phyloP scores from a whole-genome alignment of 2,888 invertebrate species.

The Xestia rhomboidea region DNA sequence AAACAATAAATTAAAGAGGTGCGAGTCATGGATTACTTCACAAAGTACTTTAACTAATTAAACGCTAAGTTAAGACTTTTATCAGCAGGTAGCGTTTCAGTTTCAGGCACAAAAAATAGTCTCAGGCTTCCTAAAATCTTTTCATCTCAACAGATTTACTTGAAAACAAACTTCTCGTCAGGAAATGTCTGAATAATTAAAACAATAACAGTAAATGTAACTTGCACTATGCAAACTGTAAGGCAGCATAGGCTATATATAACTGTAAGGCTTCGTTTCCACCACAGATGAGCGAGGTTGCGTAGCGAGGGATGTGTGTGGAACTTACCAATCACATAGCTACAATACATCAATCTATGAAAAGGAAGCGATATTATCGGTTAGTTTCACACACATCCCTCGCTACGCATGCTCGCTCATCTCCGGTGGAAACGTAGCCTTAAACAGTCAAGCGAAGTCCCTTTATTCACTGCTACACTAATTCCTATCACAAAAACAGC shows the following conservation, averaged over 20 bases:
- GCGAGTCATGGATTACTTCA: slow-evolving; percentile 14
- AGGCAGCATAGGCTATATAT: too few relatives aligned
- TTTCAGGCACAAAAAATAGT: slow-evolving; percentile 11
- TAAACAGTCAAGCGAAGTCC: slow-evolving; percentile 43
- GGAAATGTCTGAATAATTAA: slow-evolving; percentile 40
- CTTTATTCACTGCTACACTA: slow-evolving; percentile 56
- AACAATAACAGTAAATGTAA: slow-evolving; percentile 33
- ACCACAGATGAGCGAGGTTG: too few relatives aligned
- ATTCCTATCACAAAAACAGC: slow-evolving; percentile 67
- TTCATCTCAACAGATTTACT: slow-evolving; percentile 20
- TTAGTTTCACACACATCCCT: too few relatives aligned
- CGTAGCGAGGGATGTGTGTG: too few relatives aligned
- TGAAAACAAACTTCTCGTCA: slow-evolving; percentile 16
- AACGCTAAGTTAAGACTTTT: slow-evolving; percentile 20
- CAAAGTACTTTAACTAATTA: slow-evolving; percentile 39
- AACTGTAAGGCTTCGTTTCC: not conserved
- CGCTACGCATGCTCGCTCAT: too few relatives aligned
- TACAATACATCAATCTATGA: too few relatives aligned
- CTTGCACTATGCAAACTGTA: not conserved
- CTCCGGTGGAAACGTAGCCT: too few relatives aligned
- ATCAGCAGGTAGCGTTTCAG: not conserved
- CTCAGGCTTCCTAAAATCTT: slow-evolving; percentile 9
- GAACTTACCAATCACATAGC: too few relatives aligned
- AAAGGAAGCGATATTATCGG: too few relatives aligned
- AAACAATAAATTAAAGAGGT: slow-evolving; percentile 42